Evolutionary conservation across 2,113 vertebrate genomes (phyloP).

Genomic region (Trematocara zebra): DNA sequence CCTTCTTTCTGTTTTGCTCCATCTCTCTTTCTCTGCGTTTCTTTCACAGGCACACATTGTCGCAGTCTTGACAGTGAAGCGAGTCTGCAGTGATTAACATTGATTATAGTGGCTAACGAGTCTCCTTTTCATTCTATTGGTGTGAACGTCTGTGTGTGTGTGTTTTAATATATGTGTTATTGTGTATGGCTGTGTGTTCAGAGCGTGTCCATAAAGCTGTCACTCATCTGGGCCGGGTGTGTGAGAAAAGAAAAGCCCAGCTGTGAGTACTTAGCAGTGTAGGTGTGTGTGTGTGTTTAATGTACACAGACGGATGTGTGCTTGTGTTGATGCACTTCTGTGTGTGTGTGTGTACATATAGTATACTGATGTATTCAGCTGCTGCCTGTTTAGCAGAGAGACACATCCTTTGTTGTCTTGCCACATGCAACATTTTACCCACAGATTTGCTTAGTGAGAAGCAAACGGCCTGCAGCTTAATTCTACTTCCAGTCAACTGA

Average conservation of each 20-base stretch:
- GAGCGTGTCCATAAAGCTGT: constrained; percentile 33
- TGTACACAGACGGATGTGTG: background rate
- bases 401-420: constrained; percentile 11
- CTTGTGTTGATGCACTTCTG: background rate
- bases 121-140: constrained; percentile 45
- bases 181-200: background rate
- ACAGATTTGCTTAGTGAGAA: background rate
- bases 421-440: background rate
- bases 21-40: background rate
- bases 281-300: constrained; percentile 5
- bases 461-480: background rate
- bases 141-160: background rate
- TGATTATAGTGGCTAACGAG: constrained; percentile 69
- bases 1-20: background rate
- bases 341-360: background rate
- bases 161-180: background rate
- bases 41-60: constrained; percentile 48
- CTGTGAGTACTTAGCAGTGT: constrained; percentile 33
- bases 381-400: background rate
- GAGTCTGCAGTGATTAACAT: constrained; percentile 72
- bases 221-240: constrained; percentile 17
- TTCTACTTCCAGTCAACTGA: background rate
- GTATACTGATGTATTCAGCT: background rate
- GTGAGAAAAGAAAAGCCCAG: constrained; percentile 45
- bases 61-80: constrained; percentile 52